Base-by-base conservation (phyloP, 2,888 invertebrate species). In the Geophilus truncorum region DNA sequence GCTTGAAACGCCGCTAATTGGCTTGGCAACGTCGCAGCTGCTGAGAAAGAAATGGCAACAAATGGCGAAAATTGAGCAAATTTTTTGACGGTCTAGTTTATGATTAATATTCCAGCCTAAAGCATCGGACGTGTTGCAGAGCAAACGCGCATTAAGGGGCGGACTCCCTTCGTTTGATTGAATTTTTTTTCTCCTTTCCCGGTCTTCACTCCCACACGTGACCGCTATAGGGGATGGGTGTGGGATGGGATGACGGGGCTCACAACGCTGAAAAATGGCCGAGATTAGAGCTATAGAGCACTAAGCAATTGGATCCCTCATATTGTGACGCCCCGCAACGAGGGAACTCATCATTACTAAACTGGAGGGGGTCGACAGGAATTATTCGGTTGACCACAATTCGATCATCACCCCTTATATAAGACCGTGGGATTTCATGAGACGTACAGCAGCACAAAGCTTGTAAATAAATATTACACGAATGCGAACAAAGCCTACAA, bases 321-420 rank as follows among this genome's bases (percentile, higher is more conserved):
- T 62, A 62, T 62, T 62, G 57, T 62, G 57, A 62, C 57, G 57
- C 57, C 57, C 57, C 57, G 57, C 57, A 18, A 62, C 57, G 57
- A 62, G 57, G 57, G 57, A 62, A 62, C 57, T 62, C 57, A 62
- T 62, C 57, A 62, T 62, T 62, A 62, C 57, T 62, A 62, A 62
- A 62, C 57, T 62, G 57, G 57, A 62, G 57, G 57, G 57, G 57
- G 57, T 62, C 57, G 57, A 62, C 57, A 23, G 57, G 57, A 62
- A 62, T 62, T 62, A 62, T 62, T 62, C 57, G 57, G 57, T 62
- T 62, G 57, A 62, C 57, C 57, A 62, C 57, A 62, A 62, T 62
- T 62, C 57, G 57, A 62, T 62, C 57, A 62, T 62, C 57, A 62
- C 57, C 57, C 57, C 57, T 62, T 62, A 62, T 62, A 62, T 62